These are phyloP conservation scores for Anadara kagoshimensis DNA, from an alignment of 1,140 invertebrate genomes.

Conservation along the genomic window DNA sequence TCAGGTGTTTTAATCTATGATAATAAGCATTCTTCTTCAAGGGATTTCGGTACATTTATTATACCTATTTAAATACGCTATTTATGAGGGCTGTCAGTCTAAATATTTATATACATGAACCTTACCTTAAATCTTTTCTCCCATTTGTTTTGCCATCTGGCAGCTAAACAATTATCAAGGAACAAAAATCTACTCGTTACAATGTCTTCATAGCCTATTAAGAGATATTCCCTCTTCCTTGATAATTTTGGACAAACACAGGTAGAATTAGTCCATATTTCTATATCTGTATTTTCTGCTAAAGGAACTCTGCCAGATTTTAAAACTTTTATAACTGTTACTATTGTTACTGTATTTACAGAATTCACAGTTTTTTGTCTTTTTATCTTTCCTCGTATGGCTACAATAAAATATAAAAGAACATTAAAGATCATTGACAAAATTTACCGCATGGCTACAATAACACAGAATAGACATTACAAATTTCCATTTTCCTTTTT, in stretches of 20 bases:
- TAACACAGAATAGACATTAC: no score
- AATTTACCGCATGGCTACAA: no score
- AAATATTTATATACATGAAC: no score
- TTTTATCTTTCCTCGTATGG: slow-evolving; percentile 40
- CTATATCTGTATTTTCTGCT: slow-evolving; percentile 39
- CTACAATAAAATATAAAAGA: no score
- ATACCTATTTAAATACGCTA: no score
- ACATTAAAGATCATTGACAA: no score
- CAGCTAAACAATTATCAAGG: slow-evolving; percentile 38
- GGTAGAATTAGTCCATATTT: slow-evolving; percentile 56
- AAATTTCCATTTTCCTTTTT: no score
- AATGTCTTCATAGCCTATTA: slow-evolving; percentile 50
- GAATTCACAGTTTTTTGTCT: slow-evolving; percentile 38
- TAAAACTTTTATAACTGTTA: slow-evolving; percentile 49
- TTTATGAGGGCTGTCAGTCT: no score
- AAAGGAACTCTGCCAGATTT: slow-evolving; percentile 43
- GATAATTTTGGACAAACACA: slow-evolving; percentile 53
- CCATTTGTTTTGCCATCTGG: slow-evolving; percentile 48
- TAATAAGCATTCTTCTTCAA: no score
- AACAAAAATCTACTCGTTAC: slow-evolving; percentile 44
- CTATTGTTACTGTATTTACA: slow-evolving; percentile 40
- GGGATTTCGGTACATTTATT: no score
- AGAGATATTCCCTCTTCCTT: slow-evolving; percentile 42
- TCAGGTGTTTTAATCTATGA: no score
- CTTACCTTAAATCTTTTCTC: slow-evolving; percentile 45